Base-by-base conservation (phyloP, 1,140 invertebrate species). In the Drosophila azteca region DNA sequence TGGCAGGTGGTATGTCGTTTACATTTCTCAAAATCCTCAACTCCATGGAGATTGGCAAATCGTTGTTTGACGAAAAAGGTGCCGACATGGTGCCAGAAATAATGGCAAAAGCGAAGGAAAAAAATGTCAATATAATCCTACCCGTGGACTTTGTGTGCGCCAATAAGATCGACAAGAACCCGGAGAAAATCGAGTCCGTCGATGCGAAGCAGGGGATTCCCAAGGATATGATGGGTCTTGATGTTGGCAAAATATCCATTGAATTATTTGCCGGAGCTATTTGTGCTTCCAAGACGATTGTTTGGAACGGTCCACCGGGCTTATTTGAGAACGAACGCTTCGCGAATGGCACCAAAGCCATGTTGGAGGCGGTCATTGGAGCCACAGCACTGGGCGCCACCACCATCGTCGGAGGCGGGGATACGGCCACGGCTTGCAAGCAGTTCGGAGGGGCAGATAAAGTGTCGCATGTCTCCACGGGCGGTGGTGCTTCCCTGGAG, bases 1-100 rank as follows among this genome's bases (percentile, higher is more conserved):
- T 99, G 92, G 98, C 97, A 45, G 99, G 99, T 65, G 99, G 99
- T 58, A 99, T 99, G 99, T 97, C 98, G 1, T 99, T 97, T 80
- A 99, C 99, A 35, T 99, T 99, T 92, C 94, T 99, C 1, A 99
- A 99, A 93, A 95, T 97, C 52, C 92, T 95, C 0, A 95, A 98
- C 76, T 94, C 95, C 20, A 99, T 99, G 97, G 94, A 98, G 95
- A 99, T 99, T 93, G 98, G 98, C 3, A 95, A 93, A 72, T 99
- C 98, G 0, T 92, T 99, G 9, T 99, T 95, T 92, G 98, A 99
- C 92, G 95, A 96, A 70, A 97, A 98, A 87, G 99, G 99, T 9
- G 94, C 98, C 0, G 97, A 98, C 92, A 99, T 99, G 88, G 96
- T 99, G 0, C 90, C 93, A 1, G 96, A 97, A 50, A 93, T 99